These are phyloP conservation scores for Sinocyclocheilus rhinocerous DNA, from an alignment of 2,113 vertebrate species.

Conservation along the genomic window DNA sequence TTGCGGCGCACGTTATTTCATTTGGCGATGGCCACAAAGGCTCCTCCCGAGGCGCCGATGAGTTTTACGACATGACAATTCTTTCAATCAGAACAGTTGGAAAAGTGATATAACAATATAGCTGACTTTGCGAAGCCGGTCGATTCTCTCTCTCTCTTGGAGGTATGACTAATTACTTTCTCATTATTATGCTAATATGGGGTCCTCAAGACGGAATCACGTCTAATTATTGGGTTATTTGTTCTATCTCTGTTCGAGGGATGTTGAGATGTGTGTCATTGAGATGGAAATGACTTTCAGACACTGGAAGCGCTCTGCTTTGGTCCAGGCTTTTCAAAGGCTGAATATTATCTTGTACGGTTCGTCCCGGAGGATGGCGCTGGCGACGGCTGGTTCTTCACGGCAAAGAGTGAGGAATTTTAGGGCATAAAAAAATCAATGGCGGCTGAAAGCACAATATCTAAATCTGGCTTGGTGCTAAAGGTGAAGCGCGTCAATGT, in stretches of 20 bases:
- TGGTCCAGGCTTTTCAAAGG: conserved; percentile 26
- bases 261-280: conserved; percentile 52
- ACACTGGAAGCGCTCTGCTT: not conserved
- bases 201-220: conserved; percentile 59
- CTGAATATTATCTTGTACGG: conserved; percentile 31
- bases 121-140: conserved; percentile 52
- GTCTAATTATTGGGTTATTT: conserved; percentile 72
- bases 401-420: not conserved
- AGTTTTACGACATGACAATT: conserved; percentile 69
- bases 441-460: not conserved
- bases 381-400: not conserved
- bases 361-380: not conserved
- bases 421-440: not conserved
- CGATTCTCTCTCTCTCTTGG: conserved; percentile 56
- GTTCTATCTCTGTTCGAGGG: conserved; percentile 61
- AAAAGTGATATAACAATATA: conserved; percentile 68
- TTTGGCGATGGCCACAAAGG: conserved; percentile 69
- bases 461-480: not conserved
- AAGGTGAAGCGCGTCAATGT: not conserved
- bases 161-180: conserved; percentile 76
- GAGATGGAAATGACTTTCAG: conserved; percentile 38
- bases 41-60: conserved; percentile 65
- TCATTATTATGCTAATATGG: conserved; percentile 71
- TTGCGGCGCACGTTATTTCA: conserved; percentile 72
- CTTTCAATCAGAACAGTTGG: conserved; percentile 64